These are phyloP conservation scores for Tetramorium bicarinatum DNA, from an alignment of 2,888 invertebrate genomes.

Conservation along the genomic window DNA sequence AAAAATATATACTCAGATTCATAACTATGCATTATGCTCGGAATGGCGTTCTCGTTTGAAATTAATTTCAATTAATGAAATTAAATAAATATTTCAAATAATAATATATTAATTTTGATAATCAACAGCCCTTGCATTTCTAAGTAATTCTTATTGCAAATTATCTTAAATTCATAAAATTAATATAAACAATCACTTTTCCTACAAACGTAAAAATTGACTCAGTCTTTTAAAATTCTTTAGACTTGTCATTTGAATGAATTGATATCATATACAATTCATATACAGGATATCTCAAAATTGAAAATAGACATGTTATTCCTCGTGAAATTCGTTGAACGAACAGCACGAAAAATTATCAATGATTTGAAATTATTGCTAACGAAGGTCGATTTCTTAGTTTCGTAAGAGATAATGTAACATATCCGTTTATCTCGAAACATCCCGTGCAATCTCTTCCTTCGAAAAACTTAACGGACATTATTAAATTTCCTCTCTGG, in stretches of 20 bases:
- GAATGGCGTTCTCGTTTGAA: conserved; percentile 37
- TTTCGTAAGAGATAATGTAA: neutral
- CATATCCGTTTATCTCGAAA: neutral
- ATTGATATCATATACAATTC: neutral
- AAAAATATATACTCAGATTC: conserved; percentile 52
- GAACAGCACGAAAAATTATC: neutral
- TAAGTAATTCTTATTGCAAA: conserved; percentile 4
- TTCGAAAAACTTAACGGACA: conserved; percentile 24
- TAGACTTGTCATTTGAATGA: neutral
- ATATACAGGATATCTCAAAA: neutral
- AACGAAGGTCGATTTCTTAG: neutral
- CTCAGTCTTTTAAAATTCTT: conserved; percentile 1
- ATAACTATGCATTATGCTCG: conserved; percentile 64
- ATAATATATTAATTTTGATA: neutral
- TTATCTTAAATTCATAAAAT: conserved; percentile 31
- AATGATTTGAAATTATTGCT: conserved; percentile 7
- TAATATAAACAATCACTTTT: conserved; percentile 19
- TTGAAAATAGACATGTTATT: neutral
- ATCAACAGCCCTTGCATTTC: neutral
- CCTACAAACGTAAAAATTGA: conserved; percentile 1
- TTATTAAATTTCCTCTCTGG: neutral
- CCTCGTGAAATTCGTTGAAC: neutral
- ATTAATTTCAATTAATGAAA: conserved; percentile 19
- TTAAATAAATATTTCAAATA: conserved; percentile 26
- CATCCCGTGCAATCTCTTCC: neutral